These are phyloP conservation scores for Cerceris ruficornis DNA, from an alignment of 2,888 invertebrate genomes.

Conservation along the genomic window DNA sequence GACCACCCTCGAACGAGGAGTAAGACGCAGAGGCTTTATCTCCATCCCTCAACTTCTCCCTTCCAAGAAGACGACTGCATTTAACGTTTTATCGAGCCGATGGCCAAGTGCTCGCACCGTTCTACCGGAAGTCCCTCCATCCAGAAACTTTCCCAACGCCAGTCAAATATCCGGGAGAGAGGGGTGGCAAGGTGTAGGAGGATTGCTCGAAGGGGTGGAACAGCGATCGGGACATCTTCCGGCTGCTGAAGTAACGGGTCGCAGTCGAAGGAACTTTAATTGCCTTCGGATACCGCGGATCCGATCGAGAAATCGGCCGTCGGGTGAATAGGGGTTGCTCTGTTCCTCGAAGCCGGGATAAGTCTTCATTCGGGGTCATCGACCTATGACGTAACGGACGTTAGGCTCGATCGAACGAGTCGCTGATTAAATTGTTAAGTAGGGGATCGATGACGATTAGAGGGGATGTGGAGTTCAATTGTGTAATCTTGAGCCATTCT, in stretches of 20 bases:
- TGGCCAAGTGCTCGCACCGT: background rate
- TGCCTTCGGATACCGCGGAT: constrained; percentile 24
- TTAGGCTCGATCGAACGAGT: too few species aligned
- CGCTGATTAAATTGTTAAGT: too few species aligned
- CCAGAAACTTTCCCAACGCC: background rate
- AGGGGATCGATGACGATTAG: too few species aligned
- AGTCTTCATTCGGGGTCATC: too few species aligned
- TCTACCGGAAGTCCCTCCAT: constrained; percentile 1
- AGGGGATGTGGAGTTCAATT: too few species aligned
- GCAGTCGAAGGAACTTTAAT: constrained; percentile 48
- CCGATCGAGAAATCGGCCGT: background rate
- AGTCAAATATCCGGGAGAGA: constrained; percentile 3
- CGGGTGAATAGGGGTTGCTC: background rate
- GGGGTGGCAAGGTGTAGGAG: background rate
- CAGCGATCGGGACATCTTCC: constrained; percentile 13
- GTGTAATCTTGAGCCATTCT: too few species aligned
- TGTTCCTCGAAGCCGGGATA: too few species aligned
- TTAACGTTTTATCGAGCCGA: constrained; percentile 15
- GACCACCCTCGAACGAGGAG: too few species aligned
- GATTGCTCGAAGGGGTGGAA: background rate
- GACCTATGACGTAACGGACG: too few species aligned
- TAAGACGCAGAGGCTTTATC: background rate
- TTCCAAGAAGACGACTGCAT: constrained; percentile 6
- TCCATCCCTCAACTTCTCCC: background rate
- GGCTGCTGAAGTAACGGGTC: background rate